Evolutionary conservation across 1,140 invertebrate species (phyloP), one percentile per base, ranked within the genome.

Genomic region (Diabrotica undecimpunctata): DNA sequence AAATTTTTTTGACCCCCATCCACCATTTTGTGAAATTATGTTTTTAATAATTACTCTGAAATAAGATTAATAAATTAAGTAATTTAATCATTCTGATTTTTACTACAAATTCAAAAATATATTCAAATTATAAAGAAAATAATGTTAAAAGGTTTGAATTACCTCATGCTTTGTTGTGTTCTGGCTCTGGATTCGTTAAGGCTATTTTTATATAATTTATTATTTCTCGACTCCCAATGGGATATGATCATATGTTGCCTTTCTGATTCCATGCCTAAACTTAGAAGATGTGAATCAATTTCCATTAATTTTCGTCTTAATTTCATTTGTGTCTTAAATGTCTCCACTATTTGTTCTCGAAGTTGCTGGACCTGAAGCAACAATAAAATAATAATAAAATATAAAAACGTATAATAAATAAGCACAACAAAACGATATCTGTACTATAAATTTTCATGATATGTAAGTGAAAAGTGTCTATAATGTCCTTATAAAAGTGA

Each of bases 281-380:
- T 89, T 68, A 95, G 79, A 5, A 94, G 80, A 72, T 93, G 88
- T 67, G 90, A 93, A 74, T 95, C 93, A 6, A 95, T 83, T 77
- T 95, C 93, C 86, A 96, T 91, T 10, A 96, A 78, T 51, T 89
- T 87, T 41, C 90, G 83, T 53, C 93, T 85, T 0, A 95, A 79
- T 69, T 91, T 87, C 93, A 96, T 96, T 78, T 96, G 94, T 67
- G 94, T 91, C 68, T 93, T 91, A 77, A 96, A 96, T 0, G 90
- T 91, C 0, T 88, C 85, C 0, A 96, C 88, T 10, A 96, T 91
- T 72, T 93, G 88, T 65, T 95, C 91, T 46, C 92, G 83, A 4
- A 95, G 75, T 52, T 86, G 85, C 68, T 88, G 89, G 39, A 95
- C 81, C 70, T 90, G 3, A n/a, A 46, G 6, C 25, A 25, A 25